These are phyloP conservation scores for Gnathonemus longibarbis DNA, from an alignment of 2,113 vertebrate species.

Conservation along the genomic window DNA sequence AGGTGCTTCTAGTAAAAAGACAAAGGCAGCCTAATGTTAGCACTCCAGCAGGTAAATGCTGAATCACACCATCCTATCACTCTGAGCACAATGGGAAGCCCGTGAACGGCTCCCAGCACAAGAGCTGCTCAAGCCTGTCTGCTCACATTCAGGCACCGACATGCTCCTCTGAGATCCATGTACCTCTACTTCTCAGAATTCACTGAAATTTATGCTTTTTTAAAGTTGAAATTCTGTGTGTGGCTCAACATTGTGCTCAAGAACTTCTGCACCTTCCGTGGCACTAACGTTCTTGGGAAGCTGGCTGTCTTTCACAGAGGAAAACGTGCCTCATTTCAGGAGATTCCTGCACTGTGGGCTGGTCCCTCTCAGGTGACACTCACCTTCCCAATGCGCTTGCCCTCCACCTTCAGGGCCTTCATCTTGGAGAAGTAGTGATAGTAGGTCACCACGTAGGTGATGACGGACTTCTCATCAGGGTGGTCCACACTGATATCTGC, in stretches of 20 bases:
- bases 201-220: background rate
- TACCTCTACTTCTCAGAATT: background rate
- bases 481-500: conserved; percentile 96
- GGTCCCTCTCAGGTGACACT: conserved; percentile 20
- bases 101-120: background rate
- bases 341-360: background rate
- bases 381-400: conserved; percentile 94
- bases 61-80: background rate
- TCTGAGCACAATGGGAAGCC: background rate
- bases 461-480: conserved; percentile 94
- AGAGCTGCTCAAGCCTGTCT: background rate
- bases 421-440: conserved; percentile 99
- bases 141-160: background rate
- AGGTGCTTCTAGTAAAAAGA: background rate
- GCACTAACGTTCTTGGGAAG: background rate
- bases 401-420: conserved; percentile 97
- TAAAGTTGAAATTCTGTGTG: background rate
- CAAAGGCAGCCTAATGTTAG: background rate
- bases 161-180: background rate
- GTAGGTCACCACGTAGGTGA: conserved; percentile 95
- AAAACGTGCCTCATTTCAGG: background rate
- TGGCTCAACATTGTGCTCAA: background rate
- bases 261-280: background rate
- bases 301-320: background rate
- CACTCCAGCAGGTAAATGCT: background rate